Conservation (phyloP, 2,797 vertebrate genomes). For the Gorsachius magnificus region DNA sequence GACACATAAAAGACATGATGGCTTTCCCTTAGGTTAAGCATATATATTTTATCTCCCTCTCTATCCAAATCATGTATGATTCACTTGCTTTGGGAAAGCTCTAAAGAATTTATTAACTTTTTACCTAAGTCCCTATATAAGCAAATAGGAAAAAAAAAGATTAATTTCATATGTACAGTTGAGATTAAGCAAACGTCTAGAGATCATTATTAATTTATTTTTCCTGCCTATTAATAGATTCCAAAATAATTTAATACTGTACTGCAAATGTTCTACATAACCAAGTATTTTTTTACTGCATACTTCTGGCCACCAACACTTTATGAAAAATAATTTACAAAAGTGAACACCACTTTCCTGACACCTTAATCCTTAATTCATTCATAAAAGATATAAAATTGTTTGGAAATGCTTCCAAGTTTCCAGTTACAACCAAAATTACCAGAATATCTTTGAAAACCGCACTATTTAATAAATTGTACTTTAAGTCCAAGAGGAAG, state of each 20-base stretch:
- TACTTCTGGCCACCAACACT: not conserved
- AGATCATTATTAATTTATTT: not conserved
- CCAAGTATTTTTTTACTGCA: not conserved
- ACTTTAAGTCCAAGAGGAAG: not conserved
- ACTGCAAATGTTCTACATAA: not conserved
- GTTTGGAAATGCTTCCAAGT: not conserved
- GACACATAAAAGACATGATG: not conserved
- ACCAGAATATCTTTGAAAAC: not conserved
- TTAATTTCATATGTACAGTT: not conserved
- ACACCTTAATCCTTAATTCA: not conserved
- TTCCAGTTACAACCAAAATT: not conserved
- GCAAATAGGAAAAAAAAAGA: not conserved
- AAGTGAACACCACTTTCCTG: not conserved
- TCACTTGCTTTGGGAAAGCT: not conserved
- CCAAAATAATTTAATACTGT: not conserved
- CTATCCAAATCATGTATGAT: not conserved
- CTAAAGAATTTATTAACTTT: not conserved
- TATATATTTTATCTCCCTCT: not conserved
- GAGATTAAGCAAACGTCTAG: not conserved
- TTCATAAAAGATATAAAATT: not conserved
- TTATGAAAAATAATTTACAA: not conserved
- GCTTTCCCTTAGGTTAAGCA: not conserved
- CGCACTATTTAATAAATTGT: not conserved
- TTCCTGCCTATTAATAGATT: not conserved
- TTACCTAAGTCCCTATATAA: not conserved